phyloP scores from a whole-genome alignment of 2,113 vertebrate species.

The Channa maculata region DNA sequence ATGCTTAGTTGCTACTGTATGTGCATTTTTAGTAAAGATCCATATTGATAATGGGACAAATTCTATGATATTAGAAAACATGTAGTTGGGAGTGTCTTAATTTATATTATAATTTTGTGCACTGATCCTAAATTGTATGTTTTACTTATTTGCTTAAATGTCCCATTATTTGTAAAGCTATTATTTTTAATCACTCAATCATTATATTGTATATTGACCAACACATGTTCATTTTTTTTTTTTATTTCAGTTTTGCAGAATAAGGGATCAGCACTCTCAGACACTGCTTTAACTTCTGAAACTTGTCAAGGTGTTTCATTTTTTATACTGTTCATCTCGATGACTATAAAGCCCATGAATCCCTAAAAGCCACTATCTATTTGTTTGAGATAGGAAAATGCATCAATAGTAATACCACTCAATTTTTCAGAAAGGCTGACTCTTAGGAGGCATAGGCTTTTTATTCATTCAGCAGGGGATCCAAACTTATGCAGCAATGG shows the following conservation, averaged over 20 bases:
- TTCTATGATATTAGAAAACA: too few relatives aligned
- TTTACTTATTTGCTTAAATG: too few relatives aligned
- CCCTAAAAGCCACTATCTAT: constrained; percentile 8
- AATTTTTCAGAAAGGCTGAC: neutral
- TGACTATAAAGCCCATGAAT: neutral
- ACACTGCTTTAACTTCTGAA: constrained; percentile 13
- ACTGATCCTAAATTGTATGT: too few relatives aligned
- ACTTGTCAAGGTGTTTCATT: constrained; percentile 14
- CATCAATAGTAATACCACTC: constrained; percentile 3
- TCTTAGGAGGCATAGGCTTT: constrained; percentile 5
- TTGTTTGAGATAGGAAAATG: constrained; percentile 31
- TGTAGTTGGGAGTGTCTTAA: too few relatives aligned
- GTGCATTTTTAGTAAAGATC: constrained; percentile 27
- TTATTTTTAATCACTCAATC: too few relatives aligned
- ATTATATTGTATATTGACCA: neutral
- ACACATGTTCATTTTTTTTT: neutral
- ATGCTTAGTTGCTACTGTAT: too few relatives aligned
- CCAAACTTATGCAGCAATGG: constrained; percentile 25
- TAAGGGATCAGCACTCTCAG: constrained; percentile 10
- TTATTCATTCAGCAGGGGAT: constrained; percentile 36
- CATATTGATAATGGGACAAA: neutral
- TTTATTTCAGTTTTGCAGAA: neutral
- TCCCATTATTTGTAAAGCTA: too few relatives aligned
- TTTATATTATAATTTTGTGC: too few relatives aligned
- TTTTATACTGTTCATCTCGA: constrained; percentile 15